Evolutionary conservation across 2,797 vertebrate genomes (phyloP), one percentile per base, ranked within the genome.

Genomic region (Fistularia tabacaria): DNA sequence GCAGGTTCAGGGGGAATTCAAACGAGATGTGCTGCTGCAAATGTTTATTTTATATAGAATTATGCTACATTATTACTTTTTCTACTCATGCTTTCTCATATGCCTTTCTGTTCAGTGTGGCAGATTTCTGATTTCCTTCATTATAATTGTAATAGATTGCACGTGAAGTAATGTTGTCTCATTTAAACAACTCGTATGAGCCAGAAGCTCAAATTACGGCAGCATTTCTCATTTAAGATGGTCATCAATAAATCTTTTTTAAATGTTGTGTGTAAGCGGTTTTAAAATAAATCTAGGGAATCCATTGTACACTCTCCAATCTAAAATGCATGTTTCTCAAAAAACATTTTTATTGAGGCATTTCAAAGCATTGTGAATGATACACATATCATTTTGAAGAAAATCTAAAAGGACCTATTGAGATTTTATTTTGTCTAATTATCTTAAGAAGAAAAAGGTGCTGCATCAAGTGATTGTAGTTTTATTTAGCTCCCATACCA

Each of bases 1-100:
- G 65, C 64, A 49, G 25, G 46, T 64, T 76, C 37, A 60, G 54
- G 71, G 42, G 61, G 54, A 77, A 58, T 42, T 70, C 47, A 12
- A 64, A 61, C 75, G 49, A 61, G 66, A 75, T 64, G 76, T 86
- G 87, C 86, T 91, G 88, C 88, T 91, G 88, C 77, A 86, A 92
- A 91, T 89, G 88, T 92, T 73, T 80, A 92, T 86, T 88, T 82
- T 73, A 75, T 76, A 73, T 77, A 79, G 42, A 77, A 59, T 51
- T 74, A 60, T 80, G 53, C 74, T 79, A 74, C 69, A 70, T 68
- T 66, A 70, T 70, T 71, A 69, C 76, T 77, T 61, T 77, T 72
- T 58, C 47, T 49, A 60, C 45, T 54, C 72, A n/a, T 73, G 47
- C 49, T 58, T 63, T 65, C 44, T 57, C 3, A 36, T 63, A 46